phyloP scores from a whole-genome alignment of 64 coral and sea anemone species.

The Hydrozoanthus tunicans region DNA sequence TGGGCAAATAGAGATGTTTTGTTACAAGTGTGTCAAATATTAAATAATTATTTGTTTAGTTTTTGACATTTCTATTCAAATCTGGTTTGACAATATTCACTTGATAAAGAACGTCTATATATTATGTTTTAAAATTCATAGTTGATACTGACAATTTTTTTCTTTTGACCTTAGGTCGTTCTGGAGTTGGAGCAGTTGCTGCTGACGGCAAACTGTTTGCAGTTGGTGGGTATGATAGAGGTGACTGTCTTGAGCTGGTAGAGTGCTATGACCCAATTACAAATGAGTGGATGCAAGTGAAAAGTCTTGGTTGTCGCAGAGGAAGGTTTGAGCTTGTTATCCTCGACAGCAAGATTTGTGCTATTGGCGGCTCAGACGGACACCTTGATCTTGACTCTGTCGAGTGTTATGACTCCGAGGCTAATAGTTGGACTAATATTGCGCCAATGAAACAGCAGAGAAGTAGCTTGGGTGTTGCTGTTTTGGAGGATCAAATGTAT shows the following conservation, averaged over 20 bases:
- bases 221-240: constrained; percentile 97
- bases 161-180: constrained; percentile 67
- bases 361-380: constrained; percentile 87
- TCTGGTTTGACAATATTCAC: too few species aligned
- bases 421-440: constrained; percentile 62
- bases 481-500: constrained; percentile 53
- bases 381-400: constrained; percentile 74
- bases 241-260: constrained; percentile 83
- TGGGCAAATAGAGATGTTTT: too few species aligned
- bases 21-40: too few species aligned
- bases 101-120: too few species aligned
- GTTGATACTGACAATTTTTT: not conserved
- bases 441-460: constrained; percentile 74
- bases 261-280: constrained; percentile 75
- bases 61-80: too few species aligned
- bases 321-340: constrained; percentile 75
- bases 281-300: constrained; percentile 90
- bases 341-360: constrained; percentile 72
- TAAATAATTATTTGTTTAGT: too few species aligned
- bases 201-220: constrained; percentile 86
- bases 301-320: constrained; percentile 68
- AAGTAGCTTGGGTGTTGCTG: constrained; percentile 75
- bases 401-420: constrained; percentile 63
- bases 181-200: constrained; percentile 84
- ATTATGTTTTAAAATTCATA: too few species aligned